Evolutionary conservation across 2,888 invertebrate species (phyloP).

Genomic region (Scaptodrosophila latifasciaeformis): DNA sequence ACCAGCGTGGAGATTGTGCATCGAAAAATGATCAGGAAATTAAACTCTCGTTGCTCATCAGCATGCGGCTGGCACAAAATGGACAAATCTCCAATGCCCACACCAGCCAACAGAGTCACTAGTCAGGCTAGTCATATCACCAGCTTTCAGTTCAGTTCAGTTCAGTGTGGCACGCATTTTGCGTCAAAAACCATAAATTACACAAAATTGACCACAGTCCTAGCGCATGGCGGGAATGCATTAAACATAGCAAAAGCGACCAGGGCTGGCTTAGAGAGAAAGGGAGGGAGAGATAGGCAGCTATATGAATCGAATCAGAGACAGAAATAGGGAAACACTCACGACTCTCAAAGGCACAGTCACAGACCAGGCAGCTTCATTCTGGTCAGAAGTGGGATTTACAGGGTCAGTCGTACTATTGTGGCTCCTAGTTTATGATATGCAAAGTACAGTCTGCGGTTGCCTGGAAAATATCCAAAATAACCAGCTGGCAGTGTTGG

Average conservation of each 20-base stretch:
- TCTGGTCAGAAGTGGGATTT: no score
- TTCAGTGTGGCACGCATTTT: constrained; percentile 22
- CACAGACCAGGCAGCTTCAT: no score
- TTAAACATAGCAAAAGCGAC: background rate
- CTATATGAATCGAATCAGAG: no score
- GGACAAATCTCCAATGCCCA: constrained; percentile 39
- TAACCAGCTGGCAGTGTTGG: no score
- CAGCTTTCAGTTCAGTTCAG: constrained; percentile 24
- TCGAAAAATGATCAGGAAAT: constrained; percentile 71
- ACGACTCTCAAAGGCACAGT: no score
- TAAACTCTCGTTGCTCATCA: constrained; percentile 63
- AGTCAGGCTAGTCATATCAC: background rate
- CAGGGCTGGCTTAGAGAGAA: background rate
- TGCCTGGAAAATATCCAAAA: constrained; percentile 18
- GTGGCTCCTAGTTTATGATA: no score
- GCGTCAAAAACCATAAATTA: constrained; percentile 59
- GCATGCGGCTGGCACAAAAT: constrained; percentile 59
- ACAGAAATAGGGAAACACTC: no score
- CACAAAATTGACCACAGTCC: constrained; percentile 46
- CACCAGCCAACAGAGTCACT: no score
- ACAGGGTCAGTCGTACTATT: no score
- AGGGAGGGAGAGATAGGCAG: no score
- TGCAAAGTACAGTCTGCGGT: constrained; percentile 40
- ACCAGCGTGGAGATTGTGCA: constrained; percentile 47
- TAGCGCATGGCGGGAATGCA: background rate